Conservation (phyloP, 2,113 vertebrate genomes). For the Tauraco erythrolophus region DNA sequence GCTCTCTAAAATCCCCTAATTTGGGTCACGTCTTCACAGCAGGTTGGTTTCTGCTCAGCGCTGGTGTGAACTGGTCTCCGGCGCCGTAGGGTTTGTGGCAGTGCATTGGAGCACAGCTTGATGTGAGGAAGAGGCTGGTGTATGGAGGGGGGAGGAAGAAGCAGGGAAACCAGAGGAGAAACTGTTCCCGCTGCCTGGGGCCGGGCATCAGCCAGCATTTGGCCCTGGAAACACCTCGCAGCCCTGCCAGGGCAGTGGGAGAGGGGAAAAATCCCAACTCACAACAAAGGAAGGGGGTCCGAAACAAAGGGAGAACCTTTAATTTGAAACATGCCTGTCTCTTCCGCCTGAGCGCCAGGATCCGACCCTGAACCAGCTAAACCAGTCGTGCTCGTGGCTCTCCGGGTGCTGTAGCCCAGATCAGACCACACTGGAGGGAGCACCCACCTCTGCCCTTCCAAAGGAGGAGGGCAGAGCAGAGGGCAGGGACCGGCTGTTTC, state of each 20-base stretch:
- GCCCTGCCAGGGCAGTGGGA: not conserved
- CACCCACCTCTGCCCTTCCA: not conserved
- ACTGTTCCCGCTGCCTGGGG: fast-evolving
- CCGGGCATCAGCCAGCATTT: not conserved
- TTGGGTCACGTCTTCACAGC: conserved; percentile 12
- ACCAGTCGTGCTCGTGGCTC: not conserved
- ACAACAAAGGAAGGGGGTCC: not conserved
- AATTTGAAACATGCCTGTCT: not conserved
- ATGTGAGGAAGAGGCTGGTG: not conserved
- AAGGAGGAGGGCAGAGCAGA: not conserved
- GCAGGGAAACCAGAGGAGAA: not conserved
- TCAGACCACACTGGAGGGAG: not conserved
- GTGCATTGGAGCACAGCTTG: not conserved
- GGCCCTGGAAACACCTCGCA: not conserved
- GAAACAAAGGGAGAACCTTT: not conserved
- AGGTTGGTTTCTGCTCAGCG: not conserved
- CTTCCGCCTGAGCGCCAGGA: not conserved
- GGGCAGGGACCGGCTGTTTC: not conserved
- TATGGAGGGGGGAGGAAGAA: not conserved
- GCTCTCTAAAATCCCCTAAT: not conserved
- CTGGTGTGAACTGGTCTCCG: not conserved
- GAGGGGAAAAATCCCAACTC: not conserved
- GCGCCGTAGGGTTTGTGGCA: not conserved
- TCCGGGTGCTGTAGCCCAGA: not conserved
- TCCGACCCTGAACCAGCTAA: not conserved